These are phyloP conservation scores for Rattus rattus DNA, from an alignment of 2,113 vertebrate species.

Conservation along the genomic window DNA sequence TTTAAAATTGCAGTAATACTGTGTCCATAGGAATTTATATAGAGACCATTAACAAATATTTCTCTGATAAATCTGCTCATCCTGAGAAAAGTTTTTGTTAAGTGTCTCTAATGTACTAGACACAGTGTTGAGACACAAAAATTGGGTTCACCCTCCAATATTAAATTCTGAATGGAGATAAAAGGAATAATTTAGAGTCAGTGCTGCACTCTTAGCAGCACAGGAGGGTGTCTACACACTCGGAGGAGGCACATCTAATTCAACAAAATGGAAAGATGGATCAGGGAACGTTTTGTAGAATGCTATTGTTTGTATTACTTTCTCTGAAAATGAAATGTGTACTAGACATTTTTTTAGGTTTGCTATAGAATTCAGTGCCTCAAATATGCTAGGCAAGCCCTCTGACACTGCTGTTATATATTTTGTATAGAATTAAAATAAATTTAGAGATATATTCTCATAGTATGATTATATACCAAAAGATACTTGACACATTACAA, in stretches of 20 bases:
- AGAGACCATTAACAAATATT: background rate
- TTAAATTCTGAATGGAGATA: background rate
- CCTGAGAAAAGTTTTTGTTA: background rate
- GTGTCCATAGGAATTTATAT: background rate
- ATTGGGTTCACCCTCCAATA: background rate
- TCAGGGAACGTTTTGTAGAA: background rate
- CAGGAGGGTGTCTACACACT: background rate
- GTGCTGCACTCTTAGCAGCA: too few species aligned
- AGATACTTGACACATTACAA: background rate
- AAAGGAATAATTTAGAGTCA: background rate
- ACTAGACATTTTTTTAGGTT: background rate
- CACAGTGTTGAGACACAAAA: background rate
- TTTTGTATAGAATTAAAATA: slow-evolving; percentile 25
- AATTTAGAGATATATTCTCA: background rate
- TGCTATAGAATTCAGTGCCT: background rate
- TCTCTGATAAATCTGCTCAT: background rate
- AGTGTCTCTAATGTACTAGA: background rate
- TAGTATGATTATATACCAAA: background rate
- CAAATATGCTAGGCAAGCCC: background rate
- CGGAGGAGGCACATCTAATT: background rate
- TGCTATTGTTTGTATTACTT: background rate
- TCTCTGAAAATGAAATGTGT: background rate
- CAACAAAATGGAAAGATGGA: background rate
- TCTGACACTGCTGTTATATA: background rate
- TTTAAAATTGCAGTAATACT: background rate